Evolutionary conservation across 2,797 vertebrate species (phyloP), one percentile per base, ranked within the genome.

Genomic region (Sardinella longiceps): DNA sequence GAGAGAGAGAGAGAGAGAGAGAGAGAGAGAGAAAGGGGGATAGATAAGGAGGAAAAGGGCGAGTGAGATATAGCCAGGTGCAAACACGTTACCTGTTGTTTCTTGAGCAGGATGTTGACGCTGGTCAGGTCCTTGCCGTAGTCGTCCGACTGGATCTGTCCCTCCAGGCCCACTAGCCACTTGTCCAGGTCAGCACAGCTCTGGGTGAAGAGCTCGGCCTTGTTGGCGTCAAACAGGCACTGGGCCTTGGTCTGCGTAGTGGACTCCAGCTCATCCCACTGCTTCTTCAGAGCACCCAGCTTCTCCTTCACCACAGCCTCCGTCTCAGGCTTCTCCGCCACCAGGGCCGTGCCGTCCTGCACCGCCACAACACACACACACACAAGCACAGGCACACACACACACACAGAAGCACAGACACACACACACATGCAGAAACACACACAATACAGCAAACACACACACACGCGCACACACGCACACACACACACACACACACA

Each of bases 41-140:
- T n/a, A n/a, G n/a, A n/a, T n/a, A n/a, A n/a, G n/a, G n/a, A n/a
- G n/a, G n/a, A 43, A 25, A 20, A 39, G 20, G 51, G 46, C 3
- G 20, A 30, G 37, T 7, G 43, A 43, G 43, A 43, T 7, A 20
- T n/a, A 18, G 50, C 1, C 43, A 45, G 14, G 2, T n/a, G n/a
- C n/a, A n/a, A n/a, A n/a, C n/a, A n/a, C n/a, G n/a, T n/a, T n/a
- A 97, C 98, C 97, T 99, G 98, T 88, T 99, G 98, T 81, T 99
- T 99, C 94, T 99, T 99, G 82, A 99, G 95, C 87, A 99, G 95
- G 92, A 99, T 99, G 94, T 97, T 99, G 91, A 99, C 98, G 0
- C 98, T 99, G 90, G 98, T 99, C 82, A 99, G 97, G 88, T 99
- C 98, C 90, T 99, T 99, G 87, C 98, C 98, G 0, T 98, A 99